A percentile compares a stretch with the other conserved stretches of the same genome.
phyloP scores from a whole-genome alignment of 1,140 invertebrate genomes.

The Pararge aegeria region DNA sequence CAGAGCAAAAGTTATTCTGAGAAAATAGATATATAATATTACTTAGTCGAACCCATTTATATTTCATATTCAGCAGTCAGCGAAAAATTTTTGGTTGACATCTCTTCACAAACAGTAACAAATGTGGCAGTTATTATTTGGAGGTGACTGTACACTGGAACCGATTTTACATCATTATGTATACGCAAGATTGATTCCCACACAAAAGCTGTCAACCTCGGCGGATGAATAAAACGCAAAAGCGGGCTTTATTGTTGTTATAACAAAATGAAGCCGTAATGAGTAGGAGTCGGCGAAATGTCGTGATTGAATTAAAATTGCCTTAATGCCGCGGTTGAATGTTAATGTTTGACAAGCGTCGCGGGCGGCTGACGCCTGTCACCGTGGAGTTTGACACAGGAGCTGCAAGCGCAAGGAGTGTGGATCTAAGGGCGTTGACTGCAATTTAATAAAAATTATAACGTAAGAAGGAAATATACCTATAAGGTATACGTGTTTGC shows the following conservation, averaged over 20 bases:
- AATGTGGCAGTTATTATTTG: background rate
- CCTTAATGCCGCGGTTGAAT: constrained; percentile 52
- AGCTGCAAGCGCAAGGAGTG: constrained; percentile 11
- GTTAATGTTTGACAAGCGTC: constrained; percentile 69
- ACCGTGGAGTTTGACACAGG: constrained; percentile 16
- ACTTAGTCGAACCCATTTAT: too few species aligned
- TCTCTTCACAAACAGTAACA: too few species aligned
- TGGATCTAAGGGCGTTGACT: background rate
- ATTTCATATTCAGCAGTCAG: too few species aligned
- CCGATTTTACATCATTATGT: constrained; percentile 70
- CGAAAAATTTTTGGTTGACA: too few species aligned
- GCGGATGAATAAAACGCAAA: constrained; percentile 58
- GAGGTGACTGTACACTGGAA: constrained; percentile 46
- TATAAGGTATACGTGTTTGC: too few species aligned
- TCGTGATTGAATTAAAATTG: constrained; percentile 75
- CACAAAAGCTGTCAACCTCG: constrained; percentile 68
- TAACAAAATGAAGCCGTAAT: constrained; percentile 78
- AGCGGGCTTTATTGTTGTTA: constrained; percentile 67
- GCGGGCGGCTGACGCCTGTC: constrained; percentile 53
- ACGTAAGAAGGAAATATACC: too few species aligned
- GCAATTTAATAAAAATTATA: background rate
- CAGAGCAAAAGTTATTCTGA: too few species aligned
- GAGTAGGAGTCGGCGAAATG: constrained; percentile 58
- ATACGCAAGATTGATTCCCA: constrained; percentile 67
- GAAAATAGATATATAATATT: too few species aligned